Evolutionary conservation across 2,797 vertebrate genomes (phyloP), one percentile per base, ranked within the genome.

Genomic region (Poecilia picta): DNA sequence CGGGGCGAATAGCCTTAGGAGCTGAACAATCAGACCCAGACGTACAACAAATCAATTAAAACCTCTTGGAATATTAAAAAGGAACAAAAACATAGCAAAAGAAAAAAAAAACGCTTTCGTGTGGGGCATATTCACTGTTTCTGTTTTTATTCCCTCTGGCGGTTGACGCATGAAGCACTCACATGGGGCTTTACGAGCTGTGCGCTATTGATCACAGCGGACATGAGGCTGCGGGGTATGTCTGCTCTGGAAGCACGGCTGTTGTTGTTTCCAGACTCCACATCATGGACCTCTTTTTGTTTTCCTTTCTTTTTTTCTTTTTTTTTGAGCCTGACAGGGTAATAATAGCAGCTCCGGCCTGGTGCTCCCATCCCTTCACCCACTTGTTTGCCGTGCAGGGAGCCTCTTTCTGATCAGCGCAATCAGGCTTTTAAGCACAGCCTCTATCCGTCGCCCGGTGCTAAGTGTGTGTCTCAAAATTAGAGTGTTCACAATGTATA

Each of bases 161-260:
- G 13, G 45, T 82, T 66, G 85, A 87, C 71, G 74, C 86, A 89
- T 86, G 89, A 92, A 93, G 84, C 83, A 80, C 79, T 87, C 92
- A 89, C 92, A 86, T 83, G 93, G 90, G 93, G 87, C 79, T 91
- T 90, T 85, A 90, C 73, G 70, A 83, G 82, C 80, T 84, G 91
- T 87, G 88, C 84, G 64, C 79, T 93, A 96, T 96, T 87, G 95
- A 96, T 96, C 91, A 83, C 73, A 55, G 83, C 49, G 73, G 85
- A 91, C 89, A 85, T 70, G 73, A 91, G 81, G 86, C 94, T 89
- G 87, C 79, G 84, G 93, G 93, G 81, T 83, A 91, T 75, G 74
- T 92, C 88, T 93, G 84, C 89, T 87, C 80, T 77, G 75, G 72
- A 82, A 90, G 81, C 84, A 80, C 78, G 53, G 72, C 81, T 87